Base-by-base conservation (phyloP, 2,797 vertebrate species). In the Microctenopoma lineatum region DNA sequence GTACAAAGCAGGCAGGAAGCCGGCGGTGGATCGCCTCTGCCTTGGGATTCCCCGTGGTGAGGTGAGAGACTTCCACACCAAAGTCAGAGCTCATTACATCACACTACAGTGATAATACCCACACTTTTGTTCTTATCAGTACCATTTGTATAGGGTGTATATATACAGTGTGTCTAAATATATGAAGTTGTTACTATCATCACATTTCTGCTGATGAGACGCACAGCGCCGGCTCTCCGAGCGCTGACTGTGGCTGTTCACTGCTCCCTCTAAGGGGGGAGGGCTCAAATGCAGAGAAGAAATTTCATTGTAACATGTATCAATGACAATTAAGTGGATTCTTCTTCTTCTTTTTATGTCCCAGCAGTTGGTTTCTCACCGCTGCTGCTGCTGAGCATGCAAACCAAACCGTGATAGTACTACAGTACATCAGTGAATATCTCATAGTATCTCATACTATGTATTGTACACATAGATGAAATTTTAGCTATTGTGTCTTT, bases 31-130 rank as follows among this genome's bases (percentile, higher is more conserved):
- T 78, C 90, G 93, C 44, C 93, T 97, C 55, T 98, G 96, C 16
- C 87, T 98, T 38, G 95, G 96, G 66, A 94, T 97, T 44, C 96
- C 95, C 3, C 93, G 93, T 0, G 94, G 96, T 0, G 97, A 97
- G 93, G 96, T 98, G 77, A 92, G 87, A 47, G 6, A 4, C 0
- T 42, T 9, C 15, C 2, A 11, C 3, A 32, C n/a, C 5, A 9
- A 54, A 54, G 18, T 14, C 11, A 59, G 6, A 38, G n/a, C 16
- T 41, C 9, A 25, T 16, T 21, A 4, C 6, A 15, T 5, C 13
- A 34, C 21, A 18, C 15, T 4, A 18, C 15, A 44, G 4, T 45
- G 5, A 69, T 54, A 34, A 42, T 6, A 70, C 21, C 45, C 5
- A 32, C 21, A n/a, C 3, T 7, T 41, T n/a, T 34, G 6, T 51